A percentile compares a stretch with the other conserved stretches of the same genome.
Evolutionary conservation across 2,888 invertebrate species (phyloP).

Genomic region (Campoplex nolae): DNA sequence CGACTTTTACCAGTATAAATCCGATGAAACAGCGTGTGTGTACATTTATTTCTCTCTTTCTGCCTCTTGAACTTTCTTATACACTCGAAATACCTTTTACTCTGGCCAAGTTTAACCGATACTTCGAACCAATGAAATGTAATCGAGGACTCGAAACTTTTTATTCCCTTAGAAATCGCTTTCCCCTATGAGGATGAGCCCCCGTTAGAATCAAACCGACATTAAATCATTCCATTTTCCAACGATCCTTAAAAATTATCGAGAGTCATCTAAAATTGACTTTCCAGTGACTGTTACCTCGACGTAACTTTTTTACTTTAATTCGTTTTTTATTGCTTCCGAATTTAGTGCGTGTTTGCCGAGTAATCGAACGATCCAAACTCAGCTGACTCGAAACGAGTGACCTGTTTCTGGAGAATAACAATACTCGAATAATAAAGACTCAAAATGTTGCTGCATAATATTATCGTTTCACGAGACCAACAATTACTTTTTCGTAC

Average conservation of each 20-base stretch:
- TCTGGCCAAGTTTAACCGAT: constrained; percentile 41
- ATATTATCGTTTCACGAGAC: not conserved
- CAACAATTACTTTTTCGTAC: not conserved
- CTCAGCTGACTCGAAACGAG: not conserved
- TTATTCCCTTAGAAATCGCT: constrained; percentile 14
- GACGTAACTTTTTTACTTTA: not conserved
- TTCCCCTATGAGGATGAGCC: not conserved
- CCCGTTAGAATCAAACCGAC: constrained; percentile 12
- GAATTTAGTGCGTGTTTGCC: not conserved
- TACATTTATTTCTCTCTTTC: not conserved
- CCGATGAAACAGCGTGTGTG: not conserved
- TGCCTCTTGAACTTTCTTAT: not conserved
- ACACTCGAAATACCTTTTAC: not conserved
- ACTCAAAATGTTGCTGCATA: not conserved
- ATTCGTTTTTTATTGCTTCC: not conserved
- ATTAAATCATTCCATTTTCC: not conserved
- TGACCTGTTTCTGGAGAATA: not conserved
- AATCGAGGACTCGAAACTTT: constrained; percentile 61
- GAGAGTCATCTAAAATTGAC: not conserved
- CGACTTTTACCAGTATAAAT: constrained; percentile 50
- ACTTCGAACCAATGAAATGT: constrained; percentile 47
- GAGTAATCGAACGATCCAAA: not conserved
- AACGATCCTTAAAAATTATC: constrained; percentile 1
- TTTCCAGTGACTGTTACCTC: not conserved
- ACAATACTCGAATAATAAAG: not conserved